Conservation (phyloP, 2,113 vertebrate genomes). For the Passer montanus region DNA sequence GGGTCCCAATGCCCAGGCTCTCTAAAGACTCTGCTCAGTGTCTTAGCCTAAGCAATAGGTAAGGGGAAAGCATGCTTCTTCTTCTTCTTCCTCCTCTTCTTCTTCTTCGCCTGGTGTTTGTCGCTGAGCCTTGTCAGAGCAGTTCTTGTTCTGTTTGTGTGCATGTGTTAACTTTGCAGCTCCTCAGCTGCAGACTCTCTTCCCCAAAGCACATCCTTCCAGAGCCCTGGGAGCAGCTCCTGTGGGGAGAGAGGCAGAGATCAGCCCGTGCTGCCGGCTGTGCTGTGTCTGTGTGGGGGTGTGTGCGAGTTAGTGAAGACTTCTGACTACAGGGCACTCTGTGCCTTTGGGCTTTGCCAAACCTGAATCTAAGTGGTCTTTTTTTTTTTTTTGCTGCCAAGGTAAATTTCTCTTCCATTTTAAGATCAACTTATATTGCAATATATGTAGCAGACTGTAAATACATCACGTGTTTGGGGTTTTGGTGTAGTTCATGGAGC, state of each 20-base stretch:
- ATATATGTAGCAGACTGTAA: background rate
- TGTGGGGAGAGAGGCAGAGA: background rate
- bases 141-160: background rate
- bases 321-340: background rate
- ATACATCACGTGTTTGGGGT: background rate
- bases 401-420: constrained; percentile 27
- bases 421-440: background rate
- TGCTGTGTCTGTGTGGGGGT: background rate
- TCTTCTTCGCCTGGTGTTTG: background rate
- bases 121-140: background rate
- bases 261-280: rapidly evolving
- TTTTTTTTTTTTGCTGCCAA: background rate
- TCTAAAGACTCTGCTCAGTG: constrained; percentile 67
- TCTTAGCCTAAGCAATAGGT: constrained; percentile 71
- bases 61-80: constrained; percentile 62
- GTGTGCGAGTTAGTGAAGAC: background rate
- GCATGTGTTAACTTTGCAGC: background rate
- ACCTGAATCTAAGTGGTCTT: background rate
- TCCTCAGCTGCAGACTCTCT: background rate
- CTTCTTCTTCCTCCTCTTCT: background rate
- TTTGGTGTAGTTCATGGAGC: background rate
- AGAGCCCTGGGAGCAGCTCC: background rate
- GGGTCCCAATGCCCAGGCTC: constrained; percentile 54
- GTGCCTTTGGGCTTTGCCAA: background rate
- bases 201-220: background rate